Percentiles rank a stretch among this genome's conserved stretches.
Evolutionary conservation across 2,113 vertebrate genomes (phyloP).

Genomic region (Aleadryas rufinucha): DNA sequence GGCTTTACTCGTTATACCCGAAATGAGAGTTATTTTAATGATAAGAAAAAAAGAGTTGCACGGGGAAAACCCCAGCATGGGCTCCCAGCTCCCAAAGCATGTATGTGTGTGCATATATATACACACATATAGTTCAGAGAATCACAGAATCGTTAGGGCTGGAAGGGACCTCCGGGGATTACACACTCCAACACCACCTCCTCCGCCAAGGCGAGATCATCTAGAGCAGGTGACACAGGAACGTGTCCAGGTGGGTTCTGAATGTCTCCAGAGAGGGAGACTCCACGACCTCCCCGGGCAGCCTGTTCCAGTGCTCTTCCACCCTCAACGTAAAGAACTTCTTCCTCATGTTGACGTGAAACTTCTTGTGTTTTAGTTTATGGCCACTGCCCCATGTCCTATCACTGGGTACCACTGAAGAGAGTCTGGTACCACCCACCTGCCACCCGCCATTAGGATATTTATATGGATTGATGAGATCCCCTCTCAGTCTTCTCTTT

Average conservation of each 20-base stretch:
- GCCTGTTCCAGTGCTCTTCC: not conserved
- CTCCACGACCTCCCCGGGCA: not conserved
- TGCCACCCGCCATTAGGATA: not conserved
- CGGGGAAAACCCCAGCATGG: not conserved
- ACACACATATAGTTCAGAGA: not conserved
- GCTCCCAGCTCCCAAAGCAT: fast-evolving
- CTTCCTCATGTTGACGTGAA: not conserved
- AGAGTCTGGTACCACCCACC: not conserved
- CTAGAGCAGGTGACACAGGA: not conserved
- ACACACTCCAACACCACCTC: fast-evolving
- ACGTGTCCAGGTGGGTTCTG: not conserved
- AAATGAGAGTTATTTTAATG: not conserved
- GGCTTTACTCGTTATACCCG: not conserved
- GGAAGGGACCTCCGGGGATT: not conserved
- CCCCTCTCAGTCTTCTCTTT: no score
- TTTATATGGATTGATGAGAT: fast-evolving
- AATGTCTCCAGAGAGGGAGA: not conserved
- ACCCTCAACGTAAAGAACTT: not conserved
- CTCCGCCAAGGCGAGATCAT: not conserved
- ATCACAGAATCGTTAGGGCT: not conserved
- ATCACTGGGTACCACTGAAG: not conserved
- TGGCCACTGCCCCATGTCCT: not conserved
- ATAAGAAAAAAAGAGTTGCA: not conserved
- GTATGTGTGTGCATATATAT: fast-evolving
- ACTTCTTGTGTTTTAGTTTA: not conserved